phyloP scores from a whole-genome alignment of 2,797 vertebrate genomes.

The Antrozous pallidus region DNA sequence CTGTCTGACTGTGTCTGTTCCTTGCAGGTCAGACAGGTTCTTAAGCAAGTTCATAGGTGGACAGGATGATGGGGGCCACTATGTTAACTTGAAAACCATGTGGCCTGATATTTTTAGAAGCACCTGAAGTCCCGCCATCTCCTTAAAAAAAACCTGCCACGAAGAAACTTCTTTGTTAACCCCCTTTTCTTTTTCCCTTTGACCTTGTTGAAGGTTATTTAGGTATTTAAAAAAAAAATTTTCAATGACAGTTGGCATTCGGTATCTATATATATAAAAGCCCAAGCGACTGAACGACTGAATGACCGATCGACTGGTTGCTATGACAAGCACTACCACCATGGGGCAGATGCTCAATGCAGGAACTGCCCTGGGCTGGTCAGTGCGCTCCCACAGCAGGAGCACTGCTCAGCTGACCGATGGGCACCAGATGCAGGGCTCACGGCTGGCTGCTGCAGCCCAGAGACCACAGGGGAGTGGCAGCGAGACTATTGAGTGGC shows the following conservation, averaged over 20 bases:
- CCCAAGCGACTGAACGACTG: no score
- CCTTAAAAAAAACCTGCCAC: background rate
- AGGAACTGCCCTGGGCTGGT: no score
- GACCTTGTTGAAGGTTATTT: background rate
- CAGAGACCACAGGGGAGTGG: no score
- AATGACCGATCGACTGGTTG: no score
- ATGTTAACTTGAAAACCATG: background rate
- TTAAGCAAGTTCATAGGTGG: background rate
- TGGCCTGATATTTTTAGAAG: background rate
- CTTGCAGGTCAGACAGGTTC: rapidly evolving
- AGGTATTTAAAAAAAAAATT: background rate
- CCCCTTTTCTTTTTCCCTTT: background rate
- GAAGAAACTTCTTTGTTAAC: background rate
- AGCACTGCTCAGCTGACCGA: no score
- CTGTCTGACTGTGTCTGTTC: background rate
- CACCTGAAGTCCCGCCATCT: background rate
- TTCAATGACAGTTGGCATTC: background rate
- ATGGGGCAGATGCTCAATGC: no score
- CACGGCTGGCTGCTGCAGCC: no score
- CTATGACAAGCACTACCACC: no score
- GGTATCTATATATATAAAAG: no score
- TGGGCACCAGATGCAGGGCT: no score
- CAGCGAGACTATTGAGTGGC: no score
- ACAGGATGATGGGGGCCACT: rapidly evolving
- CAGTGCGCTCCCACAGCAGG: no score